Evolutionary conservation across 2,797 vertebrate genomes (phyloP).

Genomic region (Chelidonichthys spinosus): DNA sequence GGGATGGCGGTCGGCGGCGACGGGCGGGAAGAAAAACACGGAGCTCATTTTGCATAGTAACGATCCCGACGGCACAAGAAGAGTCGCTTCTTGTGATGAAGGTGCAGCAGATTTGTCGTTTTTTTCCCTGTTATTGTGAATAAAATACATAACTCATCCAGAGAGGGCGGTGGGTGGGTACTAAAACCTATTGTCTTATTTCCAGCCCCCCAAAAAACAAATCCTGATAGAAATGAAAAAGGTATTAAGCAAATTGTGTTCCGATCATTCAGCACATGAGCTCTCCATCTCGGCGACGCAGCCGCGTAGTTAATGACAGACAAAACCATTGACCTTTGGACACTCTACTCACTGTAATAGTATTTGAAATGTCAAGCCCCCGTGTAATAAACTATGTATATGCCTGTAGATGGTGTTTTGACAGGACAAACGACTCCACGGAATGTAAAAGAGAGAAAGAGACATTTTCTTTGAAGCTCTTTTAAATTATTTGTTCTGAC

Average conservation of each 20-base stretch:
- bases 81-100: constrained; percentile 57
- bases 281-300: constrained; percentile 36
- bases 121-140: constrained; percentile 57
- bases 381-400: constrained; percentile 58
- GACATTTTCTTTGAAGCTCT: constrained; percentile 30
- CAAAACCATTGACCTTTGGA: constrained; percentile 70
- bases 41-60: constrained; percentile 52
- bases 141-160: constrained; percentile 47
- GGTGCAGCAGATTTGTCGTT: constrained; percentile 30
- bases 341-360: constrained; percentile 57
- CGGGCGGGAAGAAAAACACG: constrained; percentile 34
- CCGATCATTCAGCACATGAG: constrained; percentile 36
- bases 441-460: constrained; percentile 36
- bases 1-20: constrained; percentile 29
- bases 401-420: constrained; percentile 53
- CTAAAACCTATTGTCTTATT: constrained; percentile 23
- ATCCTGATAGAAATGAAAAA: constrained; percentile 12
- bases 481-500: not conserved
- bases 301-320: constrained; percentile 58
- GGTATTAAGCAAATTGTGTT: constrained; percentile 54
- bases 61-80: constrained; percentile 10
- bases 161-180: constrained; percentile 7
- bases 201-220: constrained; percentile 3
- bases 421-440: constrained; percentile 50
- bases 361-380: constrained; percentile 71